These are phyloP conservation scores for Maniola jurtina DNA, from an alignment of 1,140 invertebrate species.

Conservation along the genomic window DNA sequence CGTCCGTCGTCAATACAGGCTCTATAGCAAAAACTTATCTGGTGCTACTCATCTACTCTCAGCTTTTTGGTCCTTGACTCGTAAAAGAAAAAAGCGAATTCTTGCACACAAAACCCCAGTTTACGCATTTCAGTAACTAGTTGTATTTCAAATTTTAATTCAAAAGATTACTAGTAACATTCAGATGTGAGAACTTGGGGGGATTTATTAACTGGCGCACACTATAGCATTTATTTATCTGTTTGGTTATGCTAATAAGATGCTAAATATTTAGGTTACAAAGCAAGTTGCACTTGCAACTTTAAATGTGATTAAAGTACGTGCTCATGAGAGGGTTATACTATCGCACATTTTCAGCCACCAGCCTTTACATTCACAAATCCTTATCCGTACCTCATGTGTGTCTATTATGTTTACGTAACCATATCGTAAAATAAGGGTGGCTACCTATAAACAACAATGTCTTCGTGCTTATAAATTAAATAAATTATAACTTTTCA, in stretches of 20 bases:
- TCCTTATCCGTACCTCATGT: conserved; percentile 51
- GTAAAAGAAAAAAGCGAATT: too few relatives aligned
- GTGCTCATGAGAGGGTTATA: conserved; percentile 59
- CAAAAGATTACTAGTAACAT: too few relatives aligned
- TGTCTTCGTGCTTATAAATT: background rate
- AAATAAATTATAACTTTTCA: background rate
- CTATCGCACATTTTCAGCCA: conserved; percentile 56
- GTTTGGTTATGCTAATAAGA: conserved; percentile 1
- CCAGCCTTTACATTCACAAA: conserved; percentile 42
- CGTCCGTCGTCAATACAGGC: too few relatives aligned
- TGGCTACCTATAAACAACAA: background rate
- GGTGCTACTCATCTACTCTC: too few relatives aligned
- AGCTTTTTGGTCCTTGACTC: too few relatives aligned
- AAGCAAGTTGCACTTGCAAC: conserved; percentile 38
- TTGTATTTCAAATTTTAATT: too few relatives aligned
- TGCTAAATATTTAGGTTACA: conserved; percentile 14
- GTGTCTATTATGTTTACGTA: conserved; percentile 46
- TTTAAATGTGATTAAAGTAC: conserved; percentile 41
- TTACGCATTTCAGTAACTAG: too few relatives aligned
- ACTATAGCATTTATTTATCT: background rate
- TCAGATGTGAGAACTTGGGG: too few relatives aligned
- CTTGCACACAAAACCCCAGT: too few relatives aligned
- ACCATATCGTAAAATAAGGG: conserved; percentile 24
- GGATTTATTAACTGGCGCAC: too few relatives aligned
- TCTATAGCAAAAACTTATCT: too few relatives aligned